These are phyloP conservation scores for Orthosia gothica DNA, from an alignment of 2,888 invertebrate species.

Conservation along the genomic window DNA sequence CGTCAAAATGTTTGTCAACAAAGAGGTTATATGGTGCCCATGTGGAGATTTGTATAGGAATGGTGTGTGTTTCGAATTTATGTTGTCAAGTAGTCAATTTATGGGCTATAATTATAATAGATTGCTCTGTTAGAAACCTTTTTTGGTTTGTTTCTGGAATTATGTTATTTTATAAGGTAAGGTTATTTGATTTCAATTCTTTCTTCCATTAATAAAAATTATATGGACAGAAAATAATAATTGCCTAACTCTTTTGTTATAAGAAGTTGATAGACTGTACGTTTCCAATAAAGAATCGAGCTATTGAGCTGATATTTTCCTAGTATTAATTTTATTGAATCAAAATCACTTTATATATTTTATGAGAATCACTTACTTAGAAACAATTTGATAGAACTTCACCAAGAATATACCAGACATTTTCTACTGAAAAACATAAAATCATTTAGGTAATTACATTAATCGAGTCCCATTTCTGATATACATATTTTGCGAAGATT, in stretches of 20 bases:
- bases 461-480: background rate
- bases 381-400: background rate
- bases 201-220: background rate
- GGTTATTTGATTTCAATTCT: background rate
- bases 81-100: constrained; percentile 21
- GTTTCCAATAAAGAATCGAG: constrained; percentile 2
- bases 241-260: background rate
- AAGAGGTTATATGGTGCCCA: constrained; percentile 28
- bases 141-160: constrained; percentile 15
- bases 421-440: background rate
- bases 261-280: constrained; percentile 10
- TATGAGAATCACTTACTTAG: background rate
- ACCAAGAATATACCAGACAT: background rate
- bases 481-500: background rate
- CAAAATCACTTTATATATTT: background rate
- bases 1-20: constrained; percentile 52
- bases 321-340: background rate
- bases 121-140: constrained; percentile 4
- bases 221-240: constrained; percentile 1
- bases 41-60: constrained; percentile 22
- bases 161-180: background rate
- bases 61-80: constrained; percentile 19
- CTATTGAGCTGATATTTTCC: constrained; percentile 16
- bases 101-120: constrained; percentile 24
- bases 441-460: background rate